These are phyloP conservation scores for Plutomurus gul DNA, from an alignment of 1,140 invertebrate species.

Conservation along the genomic window DNA sequence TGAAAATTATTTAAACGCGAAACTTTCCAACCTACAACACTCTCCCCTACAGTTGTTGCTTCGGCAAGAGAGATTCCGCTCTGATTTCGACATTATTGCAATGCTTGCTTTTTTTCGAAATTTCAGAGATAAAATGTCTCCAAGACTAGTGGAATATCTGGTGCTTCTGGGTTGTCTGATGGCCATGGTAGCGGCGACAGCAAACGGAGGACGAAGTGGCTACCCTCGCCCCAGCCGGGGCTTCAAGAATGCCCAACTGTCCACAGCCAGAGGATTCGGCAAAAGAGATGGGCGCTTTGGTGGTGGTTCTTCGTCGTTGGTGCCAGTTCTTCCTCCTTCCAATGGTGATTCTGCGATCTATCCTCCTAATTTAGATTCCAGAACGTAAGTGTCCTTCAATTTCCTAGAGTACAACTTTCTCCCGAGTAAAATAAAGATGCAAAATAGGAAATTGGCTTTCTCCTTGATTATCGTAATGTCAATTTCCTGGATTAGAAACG, in stretches of 20 bases:
- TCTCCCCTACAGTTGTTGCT: too few species aligned
- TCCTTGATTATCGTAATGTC: too few species aligned
- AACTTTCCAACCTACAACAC: too few species aligned
- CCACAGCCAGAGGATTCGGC: slow-evolving; percentile 65
- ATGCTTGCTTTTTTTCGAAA: background rate
- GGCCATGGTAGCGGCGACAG: background rate
- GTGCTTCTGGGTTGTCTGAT: slow-evolving; percentile 34
- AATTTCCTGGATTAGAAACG: too few species aligned
- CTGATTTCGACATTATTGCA: background rate
- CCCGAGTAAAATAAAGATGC: too few species aligned
- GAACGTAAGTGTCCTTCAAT: background rate
- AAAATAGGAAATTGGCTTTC: background rate
- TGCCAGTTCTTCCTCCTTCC: slow-evolving; percentile 16
- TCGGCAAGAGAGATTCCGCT: background rate
- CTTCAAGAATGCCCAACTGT: slow-evolving; percentile 64
- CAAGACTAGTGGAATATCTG: slow-evolving; percentile 13
- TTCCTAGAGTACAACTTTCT: too few species aligned
- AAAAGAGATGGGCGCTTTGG: slow-evolving; percentile 56
- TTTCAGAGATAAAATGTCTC: slow-evolving; percentile 34
- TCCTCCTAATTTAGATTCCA: slow-evolving; percentile 54
- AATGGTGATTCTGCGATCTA: slow-evolving; percentile 48
- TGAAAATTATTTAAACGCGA: too few species aligned
- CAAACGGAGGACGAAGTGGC: slow-evolving; percentile 14
- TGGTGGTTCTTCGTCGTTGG: background rate
- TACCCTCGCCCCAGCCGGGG: slow-evolving; percentile 63